Conservation (phyloP, 1,140 invertebrate species). For the Cyphomyrmex costatus region DNA sequence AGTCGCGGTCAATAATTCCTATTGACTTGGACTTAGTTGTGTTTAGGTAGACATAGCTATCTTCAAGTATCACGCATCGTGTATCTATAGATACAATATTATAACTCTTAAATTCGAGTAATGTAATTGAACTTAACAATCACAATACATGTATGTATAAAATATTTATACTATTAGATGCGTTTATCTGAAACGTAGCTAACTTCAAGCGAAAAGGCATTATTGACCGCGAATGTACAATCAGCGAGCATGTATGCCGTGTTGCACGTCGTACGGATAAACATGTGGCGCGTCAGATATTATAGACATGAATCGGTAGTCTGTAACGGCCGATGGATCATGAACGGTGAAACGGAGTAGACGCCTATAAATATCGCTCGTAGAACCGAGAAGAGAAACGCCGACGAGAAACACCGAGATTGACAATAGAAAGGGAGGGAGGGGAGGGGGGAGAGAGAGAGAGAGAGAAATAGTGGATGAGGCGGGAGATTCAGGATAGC, state of each 20-base stretch:
- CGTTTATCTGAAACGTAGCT: too few species aligned
- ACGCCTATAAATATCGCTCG: slow-evolving; percentile 56
- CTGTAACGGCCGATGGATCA: slow-evolving; percentile 41
- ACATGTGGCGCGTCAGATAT: slow-evolving; percentile 52
- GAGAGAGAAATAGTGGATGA: neutral
- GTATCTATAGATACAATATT: too few species aligned
- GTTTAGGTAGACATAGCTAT: too few species aligned
- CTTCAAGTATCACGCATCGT: too few species aligned
- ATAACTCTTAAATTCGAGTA: too few species aligned
- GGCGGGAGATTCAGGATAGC: slow-evolving; percentile 41
- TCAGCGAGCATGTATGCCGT: slow-evolving; percentile 32
- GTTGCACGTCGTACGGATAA: slow-evolving; percentile 40
- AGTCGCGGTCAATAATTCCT: neutral
- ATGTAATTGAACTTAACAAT: too few species aligned
- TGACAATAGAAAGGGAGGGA: slow-evolving; percentile 56
- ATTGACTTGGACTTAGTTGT: too few species aligned
- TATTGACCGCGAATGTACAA: neutral
- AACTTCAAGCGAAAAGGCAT: too few species aligned
- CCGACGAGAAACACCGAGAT: slow-evolving; percentile 45
- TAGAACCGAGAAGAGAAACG: neutral
- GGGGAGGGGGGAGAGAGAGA: neutral
- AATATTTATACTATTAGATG: too few species aligned
- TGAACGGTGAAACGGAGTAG: slow-evolving; percentile 32
- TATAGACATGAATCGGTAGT: slow-evolving; percentile 26
- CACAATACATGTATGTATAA: too few species aligned